Percentiles rank a stretch among this genome's conserved stretches.
These are phyloP conservation scores for Latrodectus hesperus DNA, from an alignment of 2,888 invertebrate species.

Conservation along the genomic window DNA sequence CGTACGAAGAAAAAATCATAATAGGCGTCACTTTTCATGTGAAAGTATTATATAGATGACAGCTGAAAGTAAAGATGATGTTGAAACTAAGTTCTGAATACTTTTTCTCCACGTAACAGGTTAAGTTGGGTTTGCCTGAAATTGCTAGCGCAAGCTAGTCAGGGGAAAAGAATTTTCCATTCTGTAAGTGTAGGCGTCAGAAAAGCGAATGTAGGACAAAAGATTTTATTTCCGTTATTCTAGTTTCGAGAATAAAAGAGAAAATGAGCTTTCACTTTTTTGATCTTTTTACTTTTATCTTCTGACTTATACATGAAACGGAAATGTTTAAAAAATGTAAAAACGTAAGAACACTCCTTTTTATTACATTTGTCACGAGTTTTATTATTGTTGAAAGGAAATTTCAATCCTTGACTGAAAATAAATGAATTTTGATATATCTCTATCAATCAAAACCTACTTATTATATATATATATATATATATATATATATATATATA, in stretches of 20 bases:
- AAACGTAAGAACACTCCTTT: too few species aligned
- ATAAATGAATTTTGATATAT: too few species aligned
- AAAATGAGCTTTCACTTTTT: neutral
- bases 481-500: too few species aligned
- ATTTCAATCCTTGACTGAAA: too few species aligned
- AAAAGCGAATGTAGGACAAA: constrained; percentile 35
- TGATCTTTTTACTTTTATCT: constrained; percentile 4
- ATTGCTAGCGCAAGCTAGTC: neutral
- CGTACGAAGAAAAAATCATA: too few species aligned
- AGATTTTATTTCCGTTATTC: constrained; percentile 20
- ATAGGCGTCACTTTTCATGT: too few species aligned
- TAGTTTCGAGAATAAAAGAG: constrained; percentile 28
- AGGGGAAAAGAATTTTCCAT: constrained; percentile 19
- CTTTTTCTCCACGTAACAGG: constrained; percentile 21
- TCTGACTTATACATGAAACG: constrained; percentile 1
- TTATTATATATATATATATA: too few species aligned
- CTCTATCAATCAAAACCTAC: too few species aligned
- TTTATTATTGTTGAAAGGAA: too few species aligned
- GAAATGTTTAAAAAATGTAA: neutral
- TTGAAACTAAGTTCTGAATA: neutral
- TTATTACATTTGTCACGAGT: too few species aligned
- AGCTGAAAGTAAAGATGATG: too few species aligned
- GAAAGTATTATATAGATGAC: too few species aligned
- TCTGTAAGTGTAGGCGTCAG: constrained; percentile 29
- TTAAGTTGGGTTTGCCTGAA: constrained; percentile 27